Percentiles rank a stretch among this genome's conserved stretches.
Conservation (phyloP, 2,113 vertebrate genomes). For the Labrus mixtus region DNA sequence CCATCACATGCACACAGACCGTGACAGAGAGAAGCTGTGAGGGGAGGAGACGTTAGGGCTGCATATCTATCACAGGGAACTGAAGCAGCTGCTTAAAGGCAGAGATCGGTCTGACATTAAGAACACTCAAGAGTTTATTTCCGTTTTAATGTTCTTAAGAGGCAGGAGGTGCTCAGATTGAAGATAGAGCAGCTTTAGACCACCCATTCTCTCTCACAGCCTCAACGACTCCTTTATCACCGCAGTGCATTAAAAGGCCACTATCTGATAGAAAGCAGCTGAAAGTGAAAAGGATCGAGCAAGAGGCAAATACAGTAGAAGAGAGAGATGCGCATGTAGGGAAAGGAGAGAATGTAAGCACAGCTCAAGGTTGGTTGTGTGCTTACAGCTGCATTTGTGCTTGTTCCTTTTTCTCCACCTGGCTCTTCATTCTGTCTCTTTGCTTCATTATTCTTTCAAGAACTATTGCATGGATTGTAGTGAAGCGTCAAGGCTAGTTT, state of each 20-base stretch:
- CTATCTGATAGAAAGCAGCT: constrained; percentile 70
- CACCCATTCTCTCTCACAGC: constrained; percentile 58
- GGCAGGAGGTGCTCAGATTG: constrained; percentile 77
- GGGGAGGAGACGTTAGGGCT: constrained; percentile 47
- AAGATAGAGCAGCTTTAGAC: constrained; percentile 73
- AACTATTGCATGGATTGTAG: constrained; percentile 34
- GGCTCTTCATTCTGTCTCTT: constrained; percentile 31
- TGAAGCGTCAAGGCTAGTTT: constrained; percentile 10
- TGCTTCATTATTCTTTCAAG: constrained; percentile 1
- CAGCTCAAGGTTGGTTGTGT: constrained; percentile 63
- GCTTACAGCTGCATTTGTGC: constrained; percentile 42
- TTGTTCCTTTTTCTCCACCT: constrained; percentile 23
- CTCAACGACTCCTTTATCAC: constrained; percentile 74
- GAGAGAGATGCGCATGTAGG: constrained; percentile 20
- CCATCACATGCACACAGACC: constrained; percentile 20
- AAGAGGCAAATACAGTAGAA: constrained; percentile 34
- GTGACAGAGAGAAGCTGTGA: constrained; percentile 39
- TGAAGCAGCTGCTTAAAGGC: constrained; percentile 53
- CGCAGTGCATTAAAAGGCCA: constrained; percentile 72
- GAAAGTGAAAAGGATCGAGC: constrained; percentile 21
- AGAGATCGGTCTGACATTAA: constrained; percentile 66
- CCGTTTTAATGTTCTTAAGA: constrained; percentile 80
- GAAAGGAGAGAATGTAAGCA: constrained; percentile 19
- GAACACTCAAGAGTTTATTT: constrained; percentile 78
- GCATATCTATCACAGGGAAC: constrained; percentile 42